Evolutionary conservation across 2,113 vertebrate species (phyloP).

Genomic region (Bombycilla garrulus): DNA sequence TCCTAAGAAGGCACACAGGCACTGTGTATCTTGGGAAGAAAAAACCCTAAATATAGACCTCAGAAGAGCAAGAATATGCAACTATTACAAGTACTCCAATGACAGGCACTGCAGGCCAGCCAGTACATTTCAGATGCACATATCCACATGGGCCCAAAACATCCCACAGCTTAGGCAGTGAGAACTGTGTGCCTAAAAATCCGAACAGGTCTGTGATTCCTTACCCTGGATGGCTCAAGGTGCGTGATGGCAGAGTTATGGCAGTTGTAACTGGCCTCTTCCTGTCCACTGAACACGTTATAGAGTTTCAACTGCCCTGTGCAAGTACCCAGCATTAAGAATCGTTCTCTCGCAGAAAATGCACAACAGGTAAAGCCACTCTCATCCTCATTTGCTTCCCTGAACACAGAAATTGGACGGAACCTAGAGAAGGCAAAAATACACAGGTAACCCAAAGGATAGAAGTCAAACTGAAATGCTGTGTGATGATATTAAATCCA

Average conservation of each 20-base stretch:
- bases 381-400: conserved; percentile 96
- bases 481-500: background rate
- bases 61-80: background rate
- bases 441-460: background rate
- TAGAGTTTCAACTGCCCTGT: conserved; percentile 96
- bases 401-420: conserved; percentile 96
- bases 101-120: background rate
- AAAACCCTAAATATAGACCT: background rate
- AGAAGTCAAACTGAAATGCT: background rate
- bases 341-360: conserved; percentile 95
- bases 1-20: background rate
- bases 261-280: conserved; percentile 97
- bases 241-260: conserved; percentile 96
- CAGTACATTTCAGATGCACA: background rate
- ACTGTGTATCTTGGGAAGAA: background rate
- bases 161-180: background rate
- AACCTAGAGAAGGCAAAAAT: conserved; percentile 77
- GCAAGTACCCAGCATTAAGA: conserved; percentile 97
- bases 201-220: background rate
- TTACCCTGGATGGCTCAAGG: conserved; percentile 94
- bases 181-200: background rate
- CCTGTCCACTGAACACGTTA: conserved; percentile 96
- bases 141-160: background rate
- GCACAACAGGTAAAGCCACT: conserved; percentile 98
- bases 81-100: background rate